These are phyloP conservation scores for Umimayanthus chanpuru DNA, from an alignment of 92 coral and sea anemone species.

Conservation along the genomic window DNA sequence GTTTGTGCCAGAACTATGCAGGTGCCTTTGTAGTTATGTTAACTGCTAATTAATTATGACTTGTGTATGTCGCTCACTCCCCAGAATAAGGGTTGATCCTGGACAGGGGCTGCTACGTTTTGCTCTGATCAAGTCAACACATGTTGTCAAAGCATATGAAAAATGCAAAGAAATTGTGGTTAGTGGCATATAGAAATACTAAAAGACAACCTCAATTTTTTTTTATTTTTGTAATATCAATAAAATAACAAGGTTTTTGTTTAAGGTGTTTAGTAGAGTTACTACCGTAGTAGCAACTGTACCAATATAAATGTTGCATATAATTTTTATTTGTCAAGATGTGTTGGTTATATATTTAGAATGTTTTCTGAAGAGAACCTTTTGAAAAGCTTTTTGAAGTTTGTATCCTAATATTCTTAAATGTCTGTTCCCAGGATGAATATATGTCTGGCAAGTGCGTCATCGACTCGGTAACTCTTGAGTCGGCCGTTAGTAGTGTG, in stretches of 20 bases:
- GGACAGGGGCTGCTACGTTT: conserved; percentile 76
- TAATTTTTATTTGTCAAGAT: too few relatives aligned
- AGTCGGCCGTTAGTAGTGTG: conserved; percentile 96
- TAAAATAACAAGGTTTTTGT: neutral
- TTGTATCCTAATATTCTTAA: neutral
- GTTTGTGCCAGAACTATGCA: neutral
- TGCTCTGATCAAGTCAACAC: conserved; percentile 83
- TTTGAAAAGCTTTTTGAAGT: too few relatives aligned
- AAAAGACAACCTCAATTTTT: neutral
- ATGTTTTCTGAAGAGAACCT: too few relatives aligned
- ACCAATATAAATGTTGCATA: too few relatives aligned
- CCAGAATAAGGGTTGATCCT: conserved; percentile 81
- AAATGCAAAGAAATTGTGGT: conserved; percentile 95
- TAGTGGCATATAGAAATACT: conserved; percentile 1
- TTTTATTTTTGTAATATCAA: neutral
- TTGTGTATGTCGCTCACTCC: neutral
- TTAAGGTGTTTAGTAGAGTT: too few relatives aligned
- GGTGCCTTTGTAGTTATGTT: too few relatives aligned
- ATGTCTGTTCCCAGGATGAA: conserved; percentile 62
- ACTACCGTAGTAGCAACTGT: too few relatives aligned
- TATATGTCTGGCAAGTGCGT: conserved; percentile 81
- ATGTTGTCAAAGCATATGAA: conserved; percentile 91
- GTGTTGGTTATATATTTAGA: too few relatives aligned
- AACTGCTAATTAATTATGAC: neutral
- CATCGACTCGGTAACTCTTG: conserved; percentile 82